phyloP scores from a whole-genome alignment of 2,888 invertebrate genomes.

The Lepidochrysops patricia region DNA sequence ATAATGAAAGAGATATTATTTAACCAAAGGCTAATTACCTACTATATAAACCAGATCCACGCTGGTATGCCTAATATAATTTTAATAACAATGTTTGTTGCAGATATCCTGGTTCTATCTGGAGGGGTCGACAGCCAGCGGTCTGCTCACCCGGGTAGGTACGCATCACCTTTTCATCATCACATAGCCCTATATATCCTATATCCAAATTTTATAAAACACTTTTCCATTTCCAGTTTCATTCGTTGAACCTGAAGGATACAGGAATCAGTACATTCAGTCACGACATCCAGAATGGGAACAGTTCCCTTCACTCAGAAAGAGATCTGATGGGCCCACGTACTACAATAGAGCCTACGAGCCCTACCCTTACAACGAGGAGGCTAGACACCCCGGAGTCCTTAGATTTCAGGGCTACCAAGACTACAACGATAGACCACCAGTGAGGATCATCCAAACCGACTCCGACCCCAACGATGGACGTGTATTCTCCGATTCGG shows the following conservation, averaged over 20 bases:
- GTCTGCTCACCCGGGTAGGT: slow-evolving; percentile 63
- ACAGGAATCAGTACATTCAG: slow-evolving; percentile 40
- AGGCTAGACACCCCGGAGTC: slow-evolving; percentile 29
- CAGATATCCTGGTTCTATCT: slow-evolving; percentile 48
- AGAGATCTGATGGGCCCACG: slow-evolving; percentile 48
- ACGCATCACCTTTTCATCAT: slow-evolving; percentile 47
- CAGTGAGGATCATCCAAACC: slow-evolving; percentile 37
- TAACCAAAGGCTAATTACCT: too few relatives aligned
- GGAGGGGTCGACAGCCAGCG: slow-evolving; percentile 45
- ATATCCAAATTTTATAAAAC: neutral
- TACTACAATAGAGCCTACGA: slow-evolving; percentile 28
- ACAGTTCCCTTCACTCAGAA: slow-evolving; percentile 54
- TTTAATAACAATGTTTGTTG: too few relatives aligned
- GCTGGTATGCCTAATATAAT: too few relatives aligned
- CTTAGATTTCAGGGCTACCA: slow-evolving; percentile 28
- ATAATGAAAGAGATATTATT: too few relatives aligned
- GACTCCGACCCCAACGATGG: slow-evolving; percentile 55
- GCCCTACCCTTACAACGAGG: slow-evolving; percentile 32
- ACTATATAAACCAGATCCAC: too few relatives aligned
- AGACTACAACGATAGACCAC: slow-evolving; percentile 40
- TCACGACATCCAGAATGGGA: slow-evolving; percentile 56
- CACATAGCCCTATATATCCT: neutral
- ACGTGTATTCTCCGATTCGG: slow-evolving; percentile 74
- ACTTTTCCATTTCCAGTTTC: slow-evolving; percentile 40
- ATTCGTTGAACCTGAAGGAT: slow-evolving; percentile 44